phyloP scores from a whole-genome alignment of 2,113 vertebrate genomes.

The Equus quagga region DNA sequence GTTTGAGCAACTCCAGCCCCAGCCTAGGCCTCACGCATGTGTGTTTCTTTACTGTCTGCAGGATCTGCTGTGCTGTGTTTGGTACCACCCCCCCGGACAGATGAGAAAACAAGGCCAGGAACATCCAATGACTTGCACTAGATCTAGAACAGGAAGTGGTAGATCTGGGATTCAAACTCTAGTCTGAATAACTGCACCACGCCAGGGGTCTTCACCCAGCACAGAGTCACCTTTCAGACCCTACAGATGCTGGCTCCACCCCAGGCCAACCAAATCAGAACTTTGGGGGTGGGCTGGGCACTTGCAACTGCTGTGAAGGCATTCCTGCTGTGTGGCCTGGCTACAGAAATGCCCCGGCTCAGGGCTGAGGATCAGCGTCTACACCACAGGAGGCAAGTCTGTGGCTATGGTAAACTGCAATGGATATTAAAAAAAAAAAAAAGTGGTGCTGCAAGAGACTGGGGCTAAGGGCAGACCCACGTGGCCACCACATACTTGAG shows the following conservation, averaged over 20 bases:
- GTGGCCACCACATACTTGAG: accelerated
- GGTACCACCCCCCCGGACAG: neutral
- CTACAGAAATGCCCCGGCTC: accelerated
- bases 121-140: accelerated
- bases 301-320: too few relatives aligned
- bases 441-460: accelerated
- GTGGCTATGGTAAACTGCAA: accelerated
- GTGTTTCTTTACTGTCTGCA: neutral
- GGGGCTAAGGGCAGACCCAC: accelerated
- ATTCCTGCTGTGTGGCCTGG: accelerated
- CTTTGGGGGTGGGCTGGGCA: neutral
- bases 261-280: neutral
- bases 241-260: neutral
- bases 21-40: accelerated
- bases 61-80: neutral
- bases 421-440: too few relatives aligned
- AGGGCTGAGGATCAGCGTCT: accelerated
- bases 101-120: neutral
- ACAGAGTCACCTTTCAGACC: neutral
- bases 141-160: neutral
- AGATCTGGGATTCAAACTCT: neutral
- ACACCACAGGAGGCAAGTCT: accelerated
- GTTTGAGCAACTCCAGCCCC: neutral
- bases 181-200: too few relatives aligned
- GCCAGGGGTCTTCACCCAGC: accelerated